A percentile compares a stretch with the other conserved stretches of the same genome.
phyloP scores from a whole-genome alignment of 2,888 invertebrate species.

The Drosophila quinaria region DNA sequence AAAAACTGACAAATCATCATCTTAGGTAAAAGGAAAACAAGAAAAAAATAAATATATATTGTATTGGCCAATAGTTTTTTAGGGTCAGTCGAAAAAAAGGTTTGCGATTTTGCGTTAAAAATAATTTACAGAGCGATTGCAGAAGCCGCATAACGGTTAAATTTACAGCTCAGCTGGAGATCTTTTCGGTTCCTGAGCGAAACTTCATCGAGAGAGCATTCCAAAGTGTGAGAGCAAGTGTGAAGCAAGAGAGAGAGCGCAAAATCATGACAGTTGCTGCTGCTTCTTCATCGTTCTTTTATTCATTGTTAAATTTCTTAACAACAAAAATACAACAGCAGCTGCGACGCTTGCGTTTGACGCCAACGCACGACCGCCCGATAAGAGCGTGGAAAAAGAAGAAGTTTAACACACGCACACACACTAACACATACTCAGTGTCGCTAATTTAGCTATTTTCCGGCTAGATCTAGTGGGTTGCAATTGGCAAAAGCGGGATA shows the following conservation, averaged over 20 bases:
- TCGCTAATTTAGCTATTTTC: no score
- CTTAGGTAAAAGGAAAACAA: slow-evolving; percentile 29
- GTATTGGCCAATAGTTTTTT: slow-evolving; percentile 49
- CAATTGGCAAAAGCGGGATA: no score
- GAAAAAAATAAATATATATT: slow-evolving; percentile 1
- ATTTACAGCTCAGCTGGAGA: slow-evolving; percentile 36
- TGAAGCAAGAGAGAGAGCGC: not conserved
- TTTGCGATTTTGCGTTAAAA: not conserved
- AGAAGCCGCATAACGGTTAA: slow-evolving; percentile 14
- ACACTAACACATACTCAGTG: slow-evolving; percentile 19
- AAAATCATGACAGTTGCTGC: slow-evolving; percentile 5
- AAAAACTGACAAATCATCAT: slow-evolving; percentile 61
- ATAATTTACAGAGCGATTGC: slow-evolving; percentile 10
- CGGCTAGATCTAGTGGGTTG: no score
- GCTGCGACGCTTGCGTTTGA: slow-evolving; percentile 18
- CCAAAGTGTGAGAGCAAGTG: not conserved
- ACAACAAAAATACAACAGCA: slow-evolving; percentile 49
- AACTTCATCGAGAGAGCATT: slow-evolving; percentile 7
- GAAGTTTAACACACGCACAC: slow-evolving; percentile 39
- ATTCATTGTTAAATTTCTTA: slow-evolving; percentile 63
- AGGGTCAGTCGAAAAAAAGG: slow-evolving; percentile 38
- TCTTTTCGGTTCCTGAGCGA: slow-evolving; percentile 26
- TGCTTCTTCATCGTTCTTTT: slow-evolving; percentile 19
- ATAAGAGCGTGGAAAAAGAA: slow-evolving; percentile 55
- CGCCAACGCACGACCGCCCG: slow-evolving; percentile 55